phyloP scores from a whole-genome alignment of 2,113 vertebrate genomes.

The Hyaena hyaena region DNA sequence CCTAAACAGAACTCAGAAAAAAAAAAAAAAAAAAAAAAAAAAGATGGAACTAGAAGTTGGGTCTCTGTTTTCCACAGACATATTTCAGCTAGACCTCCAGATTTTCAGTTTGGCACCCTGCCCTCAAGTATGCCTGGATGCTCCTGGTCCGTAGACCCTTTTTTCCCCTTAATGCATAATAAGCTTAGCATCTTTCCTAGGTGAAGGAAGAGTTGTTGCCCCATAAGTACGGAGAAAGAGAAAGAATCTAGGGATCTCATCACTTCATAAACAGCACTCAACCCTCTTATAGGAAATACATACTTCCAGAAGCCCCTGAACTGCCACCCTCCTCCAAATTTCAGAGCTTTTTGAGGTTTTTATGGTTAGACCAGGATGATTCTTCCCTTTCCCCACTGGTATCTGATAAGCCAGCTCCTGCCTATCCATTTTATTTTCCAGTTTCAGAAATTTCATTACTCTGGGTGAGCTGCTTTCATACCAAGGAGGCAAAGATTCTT shows the following conservation, averaged over 20 bases:
- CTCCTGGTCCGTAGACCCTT: neutral
- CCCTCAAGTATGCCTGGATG: neutral
- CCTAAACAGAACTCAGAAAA: neutral
- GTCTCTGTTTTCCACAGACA: neutral
- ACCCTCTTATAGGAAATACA: neutral
- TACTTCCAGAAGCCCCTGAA: neutral
- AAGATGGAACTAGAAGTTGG: neutral
- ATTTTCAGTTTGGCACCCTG: neutral
- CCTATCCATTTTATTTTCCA: neutral
- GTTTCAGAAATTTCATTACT: neutral
- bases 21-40: too few relatives aligned
- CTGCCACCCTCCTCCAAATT: neutral
- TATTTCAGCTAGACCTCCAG: neutral
- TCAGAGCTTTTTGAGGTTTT: neutral
- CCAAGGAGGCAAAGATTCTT: neutral
- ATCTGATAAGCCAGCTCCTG: neutral
- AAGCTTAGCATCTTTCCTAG: neutral
- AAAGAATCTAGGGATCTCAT: neutral
- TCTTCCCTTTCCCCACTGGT: neutral
- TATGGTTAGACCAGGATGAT: neutral
- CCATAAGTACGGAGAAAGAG: neutral
- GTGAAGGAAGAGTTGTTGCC: neutral
- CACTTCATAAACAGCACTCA: neutral
- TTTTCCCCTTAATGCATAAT: neutral
- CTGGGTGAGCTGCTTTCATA: neutral